These are phyloP conservation scores for Drosophila athabasca DNA, from an alignment of 1,140 invertebrate species.

Conservation along the genomic window DNA sequence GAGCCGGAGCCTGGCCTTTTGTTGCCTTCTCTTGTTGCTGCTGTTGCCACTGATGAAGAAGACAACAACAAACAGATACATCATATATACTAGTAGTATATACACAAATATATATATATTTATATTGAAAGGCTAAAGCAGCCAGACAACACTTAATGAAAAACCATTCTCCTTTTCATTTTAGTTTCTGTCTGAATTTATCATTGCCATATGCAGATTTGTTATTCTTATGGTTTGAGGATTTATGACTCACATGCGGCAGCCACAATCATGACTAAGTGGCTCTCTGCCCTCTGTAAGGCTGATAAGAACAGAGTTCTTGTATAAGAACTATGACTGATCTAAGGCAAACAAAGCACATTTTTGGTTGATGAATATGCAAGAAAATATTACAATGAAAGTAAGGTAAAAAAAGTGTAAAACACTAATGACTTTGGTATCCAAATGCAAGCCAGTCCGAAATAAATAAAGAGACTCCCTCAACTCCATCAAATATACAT, in stretches of 20 bases:
- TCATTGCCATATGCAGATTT: not conserved
- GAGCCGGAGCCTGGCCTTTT: conserved; percentile 19
- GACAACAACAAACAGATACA: conserved; percentile 28
- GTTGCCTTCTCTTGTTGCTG: conserved; percentile 3
- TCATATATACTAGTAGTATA: conserved; percentile 2
- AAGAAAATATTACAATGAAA: not conserved
- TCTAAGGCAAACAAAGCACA: conserved; percentile 16
- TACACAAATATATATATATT: conserved; percentile 9
- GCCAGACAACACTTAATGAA: conserved; percentile 38
- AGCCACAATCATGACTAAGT: conserved; percentile 11
- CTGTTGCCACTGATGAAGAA: conserved; percentile 22
- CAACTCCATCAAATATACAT: no score
- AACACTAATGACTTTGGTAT: not conserved
- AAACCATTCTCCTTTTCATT: conserved; percentile 20
- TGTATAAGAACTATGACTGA: conserved; percentile 8
- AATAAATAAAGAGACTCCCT: no score
- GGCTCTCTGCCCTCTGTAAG: not conserved
- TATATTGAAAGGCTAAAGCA: conserved; percentile 9
- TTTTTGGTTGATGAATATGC: not conserved
- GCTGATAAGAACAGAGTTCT: conserved; percentile 18
- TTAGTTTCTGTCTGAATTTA: not conserved
- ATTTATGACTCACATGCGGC: conserved; percentile 7
- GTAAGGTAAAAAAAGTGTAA: not conserved
- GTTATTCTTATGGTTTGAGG: not conserved
- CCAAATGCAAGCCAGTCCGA: no score